A percentile compares a stretch with the other conserved stretches of the same genome.
Conservation (phyloP, 2,888 invertebrate genomes). For the Megaustenia siamemsis region DNA sequence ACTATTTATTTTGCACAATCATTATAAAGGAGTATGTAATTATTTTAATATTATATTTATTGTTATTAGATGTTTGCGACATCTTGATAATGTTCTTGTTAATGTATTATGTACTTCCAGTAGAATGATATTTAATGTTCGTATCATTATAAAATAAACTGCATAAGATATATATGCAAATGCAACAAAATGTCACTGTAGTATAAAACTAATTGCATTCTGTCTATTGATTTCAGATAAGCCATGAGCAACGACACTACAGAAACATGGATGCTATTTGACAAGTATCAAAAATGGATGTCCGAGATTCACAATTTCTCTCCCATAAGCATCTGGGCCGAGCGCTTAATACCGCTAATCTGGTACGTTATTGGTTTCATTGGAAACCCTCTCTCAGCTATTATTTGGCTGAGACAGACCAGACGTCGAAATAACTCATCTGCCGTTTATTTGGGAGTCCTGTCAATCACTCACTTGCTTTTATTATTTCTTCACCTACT, state of each 20-base stretch:
- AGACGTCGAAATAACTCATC: conserved; percentile 78
- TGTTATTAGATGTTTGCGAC: too few relatives aligned
- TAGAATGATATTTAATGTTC: too few relatives aligned
- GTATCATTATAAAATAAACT: too few relatives aligned
- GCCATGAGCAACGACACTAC: conserved; percentile 49
- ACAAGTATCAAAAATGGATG: conserved; percentile 40
- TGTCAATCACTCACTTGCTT: conserved; percentile 75
- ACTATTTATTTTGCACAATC: too few relatives aligned
- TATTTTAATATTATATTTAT: too few relatives aligned
- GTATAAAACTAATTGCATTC: too few relatives aligned
- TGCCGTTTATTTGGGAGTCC: conserved; percentile 78
- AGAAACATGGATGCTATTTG: conserved; percentile 24
- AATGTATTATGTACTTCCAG: too few relatives aligned
- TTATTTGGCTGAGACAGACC: conserved; percentile 76
- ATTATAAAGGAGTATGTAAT: too few relatives aligned
- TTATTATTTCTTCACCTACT: conserved; percentile 73
- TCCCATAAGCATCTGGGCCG: conserved; percentile 69
- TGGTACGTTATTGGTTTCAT: conserved; percentile 77
- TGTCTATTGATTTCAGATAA: conserved; percentile 4
- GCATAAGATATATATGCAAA: too few relatives aligned
- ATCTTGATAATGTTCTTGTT: too few relatives aligned
- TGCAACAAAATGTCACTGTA: too few relatives aligned
- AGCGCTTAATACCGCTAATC: conserved; percentile 74
- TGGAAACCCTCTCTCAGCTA: conserved; percentile 76
- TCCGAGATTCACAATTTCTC: conserved; percentile 62